Conservation (phyloP, 2,888 invertebrate genomes). For the Amblyjoppa proteus region DNA sequence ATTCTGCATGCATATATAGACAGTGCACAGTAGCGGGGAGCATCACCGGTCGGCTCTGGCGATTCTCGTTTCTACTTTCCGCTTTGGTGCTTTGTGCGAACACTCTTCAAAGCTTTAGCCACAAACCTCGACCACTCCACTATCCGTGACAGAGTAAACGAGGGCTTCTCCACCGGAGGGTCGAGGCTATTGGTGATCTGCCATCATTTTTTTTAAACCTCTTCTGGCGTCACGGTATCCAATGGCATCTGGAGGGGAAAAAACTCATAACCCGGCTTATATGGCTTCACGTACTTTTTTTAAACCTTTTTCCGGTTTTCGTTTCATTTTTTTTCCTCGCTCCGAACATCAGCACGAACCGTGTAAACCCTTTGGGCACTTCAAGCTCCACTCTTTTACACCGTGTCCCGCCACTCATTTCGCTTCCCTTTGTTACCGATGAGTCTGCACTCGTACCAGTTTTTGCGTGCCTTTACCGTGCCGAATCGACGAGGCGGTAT, state of each 20-base stretch:
- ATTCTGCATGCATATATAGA: neutral
- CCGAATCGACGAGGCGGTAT: neutral
- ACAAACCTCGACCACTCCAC: conserved; percentile 35
- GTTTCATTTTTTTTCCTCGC: neutral
- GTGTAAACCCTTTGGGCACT: neutral
- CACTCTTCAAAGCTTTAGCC: conserved; percentile 33
- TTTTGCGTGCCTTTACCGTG: conserved; percentile 15
- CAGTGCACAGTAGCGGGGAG: neutral
- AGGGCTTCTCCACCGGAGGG: neutral
- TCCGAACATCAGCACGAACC: neutral
- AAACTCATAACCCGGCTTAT: conserved; percentile 24
- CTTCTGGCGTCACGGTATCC: conserved; percentile 10
- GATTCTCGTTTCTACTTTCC: conserved; percentile 26
- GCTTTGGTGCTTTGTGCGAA: conserved; percentile 21
- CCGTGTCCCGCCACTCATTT: neutral
- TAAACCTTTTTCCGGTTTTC: neutral
- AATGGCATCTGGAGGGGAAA: conserved; percentile 16
- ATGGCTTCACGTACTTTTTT: neutral
- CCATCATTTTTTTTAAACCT: conserved; percentile 49
- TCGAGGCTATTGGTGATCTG: conserved; percentile 41
- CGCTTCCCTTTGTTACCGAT: conserved; percentile 11
- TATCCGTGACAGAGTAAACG: conserved; percentile 1
- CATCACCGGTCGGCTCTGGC: conserved; percentile 3
- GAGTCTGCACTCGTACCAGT: conserved; percentile 17
- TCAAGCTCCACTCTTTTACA: conserved; percentile 8